Evolutionary conservation across 2,113 vertebrate genomes (phyloP).

Genomic region (Oncorhynchus gorbuscha): DNA sequence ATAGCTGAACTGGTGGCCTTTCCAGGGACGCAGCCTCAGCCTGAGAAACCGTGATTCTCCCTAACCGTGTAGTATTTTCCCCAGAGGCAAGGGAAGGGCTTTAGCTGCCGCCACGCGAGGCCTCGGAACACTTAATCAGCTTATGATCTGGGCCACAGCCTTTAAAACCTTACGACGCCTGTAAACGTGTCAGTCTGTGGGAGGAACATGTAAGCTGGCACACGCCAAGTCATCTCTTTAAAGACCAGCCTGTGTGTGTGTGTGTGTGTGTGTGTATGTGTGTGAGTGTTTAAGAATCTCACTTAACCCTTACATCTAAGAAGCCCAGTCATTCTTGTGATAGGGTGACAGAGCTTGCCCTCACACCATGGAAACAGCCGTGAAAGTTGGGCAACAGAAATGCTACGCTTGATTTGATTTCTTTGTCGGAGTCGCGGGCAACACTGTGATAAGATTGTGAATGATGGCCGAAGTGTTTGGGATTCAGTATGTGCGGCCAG

Average conservation of each 20-base stretch:
- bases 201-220: background rate
- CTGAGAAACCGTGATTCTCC: background rate
- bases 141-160: background rate
- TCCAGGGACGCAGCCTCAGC: too few species aligned
- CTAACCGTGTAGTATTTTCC: background rate
- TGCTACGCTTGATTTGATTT: background rate
- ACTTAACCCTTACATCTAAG: background rate
- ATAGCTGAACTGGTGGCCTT: too few species aligned
- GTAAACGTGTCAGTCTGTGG: background rate
- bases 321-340: background rate
- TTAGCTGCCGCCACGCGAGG: background rate
- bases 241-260: constrained; percentile 10
- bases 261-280: background rate
- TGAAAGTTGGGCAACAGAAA: background rate
- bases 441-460: background rate
- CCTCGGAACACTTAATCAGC: background rate
- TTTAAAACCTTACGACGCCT: constrained; percentile 2
- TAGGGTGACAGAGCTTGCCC: background rate
- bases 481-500: constrained; percentile 20
- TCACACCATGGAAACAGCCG: background rate
- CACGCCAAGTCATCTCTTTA: background rate
- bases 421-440: background rate
- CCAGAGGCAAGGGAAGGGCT: background rate
- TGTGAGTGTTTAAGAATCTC: background rate
- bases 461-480: background rate